A percentile compares a stretch with the other conserved stretches of the same genome.
Conservation (phyloP, 2,888 invertebrate species). For the Caenorhabditis japonica region DNA sequence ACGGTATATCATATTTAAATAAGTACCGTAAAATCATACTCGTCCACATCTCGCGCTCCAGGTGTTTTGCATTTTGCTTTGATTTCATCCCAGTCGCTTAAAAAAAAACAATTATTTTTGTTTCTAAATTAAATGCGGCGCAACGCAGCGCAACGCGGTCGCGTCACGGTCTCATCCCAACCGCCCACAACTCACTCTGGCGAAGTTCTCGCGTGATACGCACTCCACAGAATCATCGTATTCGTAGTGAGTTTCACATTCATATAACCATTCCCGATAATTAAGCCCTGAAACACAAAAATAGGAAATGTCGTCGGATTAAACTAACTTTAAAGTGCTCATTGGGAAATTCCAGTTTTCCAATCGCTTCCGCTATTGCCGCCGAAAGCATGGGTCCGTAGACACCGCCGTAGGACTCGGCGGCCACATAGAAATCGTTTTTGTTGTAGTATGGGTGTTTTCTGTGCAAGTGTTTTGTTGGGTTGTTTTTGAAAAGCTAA, state of each 20-base stretch:
- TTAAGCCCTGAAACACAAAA: conserved; percentile 18
- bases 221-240: conserved; percentile 57
- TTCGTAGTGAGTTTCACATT: conserved; percentile 50
- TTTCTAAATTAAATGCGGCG: neutral
- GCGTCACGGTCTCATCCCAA: too few relatives aligned
- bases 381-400: conserved; percentile 79
- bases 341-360: conserved; percentile 48
- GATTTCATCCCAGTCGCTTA: conserved; percentile 55
- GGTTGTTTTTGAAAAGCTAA: too few relatives aligned
- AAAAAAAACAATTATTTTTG: conserved; percentile 10
- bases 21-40: conserved; percentile 52
- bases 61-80: conserved; percentile 48
- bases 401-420: conserved; percentile 79
- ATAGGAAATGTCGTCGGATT: neutral
- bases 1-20: too few relatives aligned
- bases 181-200: too few relatives aligned
- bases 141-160: too few relatives aligned
- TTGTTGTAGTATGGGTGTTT: conserved; percentile 77
- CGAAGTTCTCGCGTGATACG: conserved; percentile 59
- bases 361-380: conserved; percentile 70
- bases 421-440: conserved; percentile 79
- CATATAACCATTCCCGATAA: conserved; percentile 52
- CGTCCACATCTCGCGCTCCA: conserved; percentile 45
- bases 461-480: too few relatives aligned
- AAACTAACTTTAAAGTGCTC: conserved; percentile 61